Percentiles rank a stretch among this genome's conserved stretches.
Conservation (phyloP, 2,113 vertebrate genomes). For the Nerophis lumbriciformis region DNA sequence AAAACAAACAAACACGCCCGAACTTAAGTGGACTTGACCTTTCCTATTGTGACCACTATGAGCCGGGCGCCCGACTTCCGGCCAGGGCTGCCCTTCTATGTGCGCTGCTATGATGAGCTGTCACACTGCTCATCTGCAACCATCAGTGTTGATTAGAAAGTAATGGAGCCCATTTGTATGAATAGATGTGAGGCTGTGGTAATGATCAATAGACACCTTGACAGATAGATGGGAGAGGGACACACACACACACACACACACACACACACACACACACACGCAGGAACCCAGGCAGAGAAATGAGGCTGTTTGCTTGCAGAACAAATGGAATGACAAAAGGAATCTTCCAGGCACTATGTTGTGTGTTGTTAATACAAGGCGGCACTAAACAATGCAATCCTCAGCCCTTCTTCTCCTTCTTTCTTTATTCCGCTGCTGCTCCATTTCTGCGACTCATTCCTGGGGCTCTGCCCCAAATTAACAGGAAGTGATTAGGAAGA, state of each 20-base stretch:
- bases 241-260: slow-evolving; percentile 25
- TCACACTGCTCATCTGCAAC: slow-evolving; percentile 65
- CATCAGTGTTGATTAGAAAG: slow-evolving; percentile 70
- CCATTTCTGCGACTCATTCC: slow-evolving; percentile 38
- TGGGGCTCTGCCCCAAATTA: slow-evolving; percentile 47
- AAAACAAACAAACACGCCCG: background rate
- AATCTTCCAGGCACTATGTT: slow-evolving; percentile 59
- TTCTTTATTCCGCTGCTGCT: slow-evolving; percentile 31
- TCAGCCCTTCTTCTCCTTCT: slow-evolving; percentile 26
- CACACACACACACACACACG: slow-evolving; percentile 36
- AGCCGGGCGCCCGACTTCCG: slow-evolving; percentile 30
- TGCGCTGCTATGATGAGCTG: slow-evolving; percentile 58
- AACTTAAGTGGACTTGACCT: slow-evolving; percentile 24
- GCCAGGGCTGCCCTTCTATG: slow-evolving; percentile 26
- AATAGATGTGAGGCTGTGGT: slow-evolving; percentile 59
- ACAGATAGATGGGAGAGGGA: slow-evolving; percentile 59
- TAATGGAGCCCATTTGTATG: slow-evolving; percentile 74
- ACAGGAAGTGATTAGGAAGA: slow-evolving; percentile 27
- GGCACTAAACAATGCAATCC: slow-evolving; percentile 70
- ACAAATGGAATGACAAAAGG: slow-evolving; percentile 72
- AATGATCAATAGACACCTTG: slow-evolving; percentile 72
- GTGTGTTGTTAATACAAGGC: slow-evolving; percentile 64
- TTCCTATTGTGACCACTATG: slow-evolving; percentile 18
- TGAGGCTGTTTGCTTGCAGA: slow-evolving; percentile 66
- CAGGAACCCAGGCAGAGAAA: slow-evolving; percentile 53